Base-by-base conservation (phyloP, 2,888 invertebrate species). In the Physocephala rufipes region DNA sequence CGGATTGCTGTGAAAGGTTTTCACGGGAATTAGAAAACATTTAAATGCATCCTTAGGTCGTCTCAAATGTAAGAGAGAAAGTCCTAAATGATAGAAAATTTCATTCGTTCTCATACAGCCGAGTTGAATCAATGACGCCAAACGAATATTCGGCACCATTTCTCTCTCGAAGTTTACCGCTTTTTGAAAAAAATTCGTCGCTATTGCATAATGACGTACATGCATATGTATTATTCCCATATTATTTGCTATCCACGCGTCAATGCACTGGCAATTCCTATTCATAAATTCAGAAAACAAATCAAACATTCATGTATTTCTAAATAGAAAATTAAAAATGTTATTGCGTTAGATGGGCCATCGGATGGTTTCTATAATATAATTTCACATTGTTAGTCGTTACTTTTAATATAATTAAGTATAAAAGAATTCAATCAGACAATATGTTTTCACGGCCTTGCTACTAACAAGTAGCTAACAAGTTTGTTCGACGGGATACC, bases 31-130 rank as follows among this genome's bases (percentile, higher is more conserved):
- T 16, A 95, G 91, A 58, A 97, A 90, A 84, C 95, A 96, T 81
- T 96, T 95, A 86, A 98, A 97, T 0, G 98, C 97, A 79, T 93
- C 92, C 73, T 90, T 88, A 0, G 95, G 91, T 78, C 94, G 91
- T 70, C 92, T 92, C 45, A 94, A 91, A 81, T 94, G 92, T 55
- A 98, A 88, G 79, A 96, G 87, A 21, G 94, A 90, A 69, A 97
- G 89, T 49, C 87, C 86, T 69, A 86, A 75, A 78, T 86, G 87
- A 61, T 87, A 86, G 47, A 86, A 79, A n/a, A 86, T 84, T 77
- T 87, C 86, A 43, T 85, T 81, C 59, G 84, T 82, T 45, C 82
- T 83, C 0, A 84, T 82, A 12, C 82, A 80, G 55, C 85, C 81
- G 73, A 86, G 79, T 3, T 81, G 78, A 69, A 84, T 82, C n/a